Percentiles rank a stretch among this genome's conserved stretches.
phyloP scores from a whole-genome alignment of 1,140 invertebrate species.

The Mercenaria mercenaria region DNA sequence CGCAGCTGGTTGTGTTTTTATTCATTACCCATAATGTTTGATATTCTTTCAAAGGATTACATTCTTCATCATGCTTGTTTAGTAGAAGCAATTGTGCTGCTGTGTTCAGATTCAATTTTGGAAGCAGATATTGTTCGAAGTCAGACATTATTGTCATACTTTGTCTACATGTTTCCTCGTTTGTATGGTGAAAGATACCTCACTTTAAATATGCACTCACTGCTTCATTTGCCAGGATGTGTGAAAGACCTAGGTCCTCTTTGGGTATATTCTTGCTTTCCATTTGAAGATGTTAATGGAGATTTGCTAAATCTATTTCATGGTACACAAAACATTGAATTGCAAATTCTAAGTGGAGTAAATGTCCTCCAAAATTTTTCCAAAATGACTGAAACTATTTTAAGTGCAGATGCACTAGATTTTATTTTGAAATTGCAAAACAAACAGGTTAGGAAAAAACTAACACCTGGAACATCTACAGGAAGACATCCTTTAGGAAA shows the following conservation, averaged over 20 bases:
- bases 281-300: constrained; percentile 58
- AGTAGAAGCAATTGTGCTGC: no score
- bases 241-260: constrained; percentile 1
- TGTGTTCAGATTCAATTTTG: no score
- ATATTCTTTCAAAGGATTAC: no score
- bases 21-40: not conserved
- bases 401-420: no score
- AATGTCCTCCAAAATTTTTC: not conserved
- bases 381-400: no score
- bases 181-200: constrained; percentile 30
- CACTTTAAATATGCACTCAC: constrained; percentile 2
- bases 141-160: no score
- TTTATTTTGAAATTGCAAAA: no score
- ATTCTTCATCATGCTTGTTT: no score
- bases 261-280: constrained; percentile 62
- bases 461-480: no score
- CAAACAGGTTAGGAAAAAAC: no score
- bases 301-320: constrained; percentile 50
- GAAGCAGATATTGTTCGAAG: no score
- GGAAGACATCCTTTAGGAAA: no score
- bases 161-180: not conserved
- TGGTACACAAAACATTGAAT: constrained; percentile 63
- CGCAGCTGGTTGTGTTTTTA: constrained; percentile 37
- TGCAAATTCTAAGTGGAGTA: constrained; percentile 40
- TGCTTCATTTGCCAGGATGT: constrained; percentile 1